These are phyloP conservation scores for Syngnathoides biaculeatus DNA, from an alignment of 2,113 vertebrate species.

Conservation along the genomic window DNA sequence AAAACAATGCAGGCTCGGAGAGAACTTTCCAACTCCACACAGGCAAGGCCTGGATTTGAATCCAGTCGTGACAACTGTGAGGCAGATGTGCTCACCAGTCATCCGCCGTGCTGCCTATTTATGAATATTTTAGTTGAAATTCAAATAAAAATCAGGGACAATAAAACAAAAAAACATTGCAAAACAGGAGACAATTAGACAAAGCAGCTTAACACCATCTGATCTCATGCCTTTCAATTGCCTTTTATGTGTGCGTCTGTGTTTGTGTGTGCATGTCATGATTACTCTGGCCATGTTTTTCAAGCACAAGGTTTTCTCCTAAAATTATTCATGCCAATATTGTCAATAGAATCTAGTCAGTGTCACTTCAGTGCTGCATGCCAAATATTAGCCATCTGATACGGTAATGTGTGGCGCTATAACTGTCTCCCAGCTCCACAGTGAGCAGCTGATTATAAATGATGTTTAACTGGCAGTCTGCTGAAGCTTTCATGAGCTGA, in stretches of 20 bases:
- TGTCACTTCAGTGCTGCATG: conserved; percentile 32
- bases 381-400: conserved; percentile 58
- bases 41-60: too few species aligned
- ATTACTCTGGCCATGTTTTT: conserved; percentile 29
- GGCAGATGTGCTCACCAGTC: too few species aligned
- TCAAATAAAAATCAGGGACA: too few species aligned
- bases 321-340: conserved; percentile 42
- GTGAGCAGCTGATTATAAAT: conserved; percentile 51
- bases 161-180: too few species aligned
- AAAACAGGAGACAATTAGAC: too few species aligned
- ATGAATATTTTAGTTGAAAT: too few species aligned
- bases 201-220: too few species aligned
- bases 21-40: too few species aligned
- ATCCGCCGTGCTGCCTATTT: too few species aligned
- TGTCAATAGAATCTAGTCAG: conserved; percentile 51
- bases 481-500: conserved; percentile 42
- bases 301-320: conserved; percentile 21
- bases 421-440: conserved; percentile 41
- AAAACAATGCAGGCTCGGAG: too few species aligned
- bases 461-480: conserved; percentile 37
- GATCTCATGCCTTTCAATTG: too few species aligned
- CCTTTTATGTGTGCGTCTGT: background rate
- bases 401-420: conserved; percentile 11
- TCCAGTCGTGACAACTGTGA: too few species aligned
- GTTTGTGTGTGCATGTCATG: background rate